A percentile compares a stretch with the other conserved stretches of the same genome.
Evolutionary conservation across 2,113 vertebrate genomes (phyloP).

Genomic region (Bufo bufo): DNA sequence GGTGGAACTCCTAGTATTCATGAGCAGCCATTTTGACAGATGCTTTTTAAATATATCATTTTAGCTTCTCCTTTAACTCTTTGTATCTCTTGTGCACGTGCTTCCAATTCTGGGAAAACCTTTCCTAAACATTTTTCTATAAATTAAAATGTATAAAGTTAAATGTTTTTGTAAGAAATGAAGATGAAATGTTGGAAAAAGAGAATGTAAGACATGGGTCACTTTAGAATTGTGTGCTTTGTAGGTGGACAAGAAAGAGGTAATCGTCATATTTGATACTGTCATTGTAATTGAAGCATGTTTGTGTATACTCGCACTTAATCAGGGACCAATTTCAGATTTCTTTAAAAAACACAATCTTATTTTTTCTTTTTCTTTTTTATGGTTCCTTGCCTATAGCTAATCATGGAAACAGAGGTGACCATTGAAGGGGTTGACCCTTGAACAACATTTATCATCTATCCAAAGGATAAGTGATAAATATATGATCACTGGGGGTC

Average conservation of each 20-base stretch:
- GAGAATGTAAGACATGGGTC: not conserved
- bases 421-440: not conserved
- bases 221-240: not conserved
- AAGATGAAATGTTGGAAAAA: constrained; percentile 8
- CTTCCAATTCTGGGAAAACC: constrained; percentile 22
- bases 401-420: not conserved
- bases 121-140: constrained; percentile 28
- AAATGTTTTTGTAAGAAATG: constrained; percentile 33
- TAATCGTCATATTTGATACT: not conserved
- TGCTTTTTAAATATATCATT: not conserved
- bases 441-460: not conserved
- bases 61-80: not conserved
- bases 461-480: too few relatives aligned
- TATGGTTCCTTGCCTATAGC: not conserved
- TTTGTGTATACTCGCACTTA: not conserved
- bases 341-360: not conserved
- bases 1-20: too few relatives aligned
- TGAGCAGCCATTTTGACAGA: not conserved
- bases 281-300: constrained; percentile 8
- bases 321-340: not conserved
- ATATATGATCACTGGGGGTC: too few relatives aligned
- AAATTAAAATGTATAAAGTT: constrained; percentile 7
- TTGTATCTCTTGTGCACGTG: not conserved
- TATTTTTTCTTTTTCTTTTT: too few relatives aligned
- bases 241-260: not conserved